A percentile compares a stretch with the other conserved stretches of the same genome.
These are phyloP conservation scores for Platycercus adscitus DNA, from an alignment of 2,113 vertebrate genomes.

Conservation along the genomic window DNA sequence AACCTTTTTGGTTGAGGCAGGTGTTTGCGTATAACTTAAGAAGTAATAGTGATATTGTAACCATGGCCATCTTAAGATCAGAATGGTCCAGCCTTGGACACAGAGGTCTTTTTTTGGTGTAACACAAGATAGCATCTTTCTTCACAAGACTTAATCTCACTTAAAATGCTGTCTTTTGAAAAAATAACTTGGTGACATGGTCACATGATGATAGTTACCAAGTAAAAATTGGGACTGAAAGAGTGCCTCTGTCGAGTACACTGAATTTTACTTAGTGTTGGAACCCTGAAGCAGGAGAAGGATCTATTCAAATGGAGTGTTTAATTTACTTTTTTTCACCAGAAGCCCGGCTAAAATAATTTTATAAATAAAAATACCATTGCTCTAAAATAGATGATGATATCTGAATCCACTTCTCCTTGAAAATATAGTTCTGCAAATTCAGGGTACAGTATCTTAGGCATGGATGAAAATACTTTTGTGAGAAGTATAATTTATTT, in stretches of 20 bases:
- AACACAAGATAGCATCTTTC: neutral
- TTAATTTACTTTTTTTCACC: neutral
- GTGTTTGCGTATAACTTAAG: neutral
- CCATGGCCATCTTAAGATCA: neutral
- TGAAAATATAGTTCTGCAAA: neutral
- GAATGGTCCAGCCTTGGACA: neutral
- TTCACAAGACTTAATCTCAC: neutral
- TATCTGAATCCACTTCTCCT: neutral
- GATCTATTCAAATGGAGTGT: neutral
- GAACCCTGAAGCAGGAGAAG: neutral
- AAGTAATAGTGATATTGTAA: neutral
- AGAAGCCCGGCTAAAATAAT: neutral
- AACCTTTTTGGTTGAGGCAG: neutral
- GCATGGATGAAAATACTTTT: neutral
- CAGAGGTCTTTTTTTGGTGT: neutral
- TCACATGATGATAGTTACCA: neutral
- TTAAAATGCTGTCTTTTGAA: neutral
- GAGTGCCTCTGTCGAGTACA: neutral
- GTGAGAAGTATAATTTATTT: neutral
- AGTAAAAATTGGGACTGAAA: neutral
- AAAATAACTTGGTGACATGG: neutral
- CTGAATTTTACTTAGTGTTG: neutral
- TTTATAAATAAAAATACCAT: neutral
- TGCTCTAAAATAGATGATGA: neutral
- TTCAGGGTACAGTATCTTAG: neutral